phyloP scores from a whole-genome alignment of 2,113 vertebrate genomes.

The Phrynocephalus versicolor region DNA sequence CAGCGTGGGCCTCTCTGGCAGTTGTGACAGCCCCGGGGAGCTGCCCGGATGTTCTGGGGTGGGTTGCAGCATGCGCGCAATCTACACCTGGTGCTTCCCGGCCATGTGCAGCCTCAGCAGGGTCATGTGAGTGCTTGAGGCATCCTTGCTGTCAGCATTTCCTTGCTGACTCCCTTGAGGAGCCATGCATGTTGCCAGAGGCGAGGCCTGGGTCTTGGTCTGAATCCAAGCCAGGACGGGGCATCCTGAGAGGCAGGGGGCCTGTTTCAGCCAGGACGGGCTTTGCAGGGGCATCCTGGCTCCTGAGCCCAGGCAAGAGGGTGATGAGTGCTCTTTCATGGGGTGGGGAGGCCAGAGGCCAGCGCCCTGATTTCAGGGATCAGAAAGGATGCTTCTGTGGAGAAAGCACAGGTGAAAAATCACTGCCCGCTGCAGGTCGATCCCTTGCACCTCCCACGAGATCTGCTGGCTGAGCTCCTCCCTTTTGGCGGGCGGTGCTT shows the following conservation, averaged over 20 bases:
- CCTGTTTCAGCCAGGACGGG: fast-evolving
- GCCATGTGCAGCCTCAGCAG: background rate
- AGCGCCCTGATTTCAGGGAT: fast-evolving
- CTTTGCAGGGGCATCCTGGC: too few species aligned
- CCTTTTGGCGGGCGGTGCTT: background rate
- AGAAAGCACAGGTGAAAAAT: background rate
- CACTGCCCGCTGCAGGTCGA: background rate
- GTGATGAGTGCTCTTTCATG: too few species aligned
- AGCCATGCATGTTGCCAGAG: background rate
- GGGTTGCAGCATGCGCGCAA: too few species aligned
- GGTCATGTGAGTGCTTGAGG: background rate
- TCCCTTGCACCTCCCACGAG: background rate
- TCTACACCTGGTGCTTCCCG: too few species aligned
- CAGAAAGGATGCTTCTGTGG: too few species aligned
- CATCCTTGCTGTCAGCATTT: background rate
- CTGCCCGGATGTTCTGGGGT: background rate
- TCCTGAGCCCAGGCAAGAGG: too few species aligned
- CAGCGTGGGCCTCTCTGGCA: too few species aligned
- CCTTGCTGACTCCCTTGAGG: background rate
- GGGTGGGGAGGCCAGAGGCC: background rate
- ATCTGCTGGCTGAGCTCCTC: background rate
- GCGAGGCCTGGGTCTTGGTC: too few species aligned
- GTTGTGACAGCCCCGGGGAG: background rate
- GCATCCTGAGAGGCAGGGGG: background rate
- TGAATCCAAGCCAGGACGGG: too few species aligned